Percentiles rank a stretch among this genome's conserved stretches.
Evolutionary conservation across 2,797 vertebrate species (phyloP).

Genomic region (Poeciliopsis paucimaculata): DNA sequence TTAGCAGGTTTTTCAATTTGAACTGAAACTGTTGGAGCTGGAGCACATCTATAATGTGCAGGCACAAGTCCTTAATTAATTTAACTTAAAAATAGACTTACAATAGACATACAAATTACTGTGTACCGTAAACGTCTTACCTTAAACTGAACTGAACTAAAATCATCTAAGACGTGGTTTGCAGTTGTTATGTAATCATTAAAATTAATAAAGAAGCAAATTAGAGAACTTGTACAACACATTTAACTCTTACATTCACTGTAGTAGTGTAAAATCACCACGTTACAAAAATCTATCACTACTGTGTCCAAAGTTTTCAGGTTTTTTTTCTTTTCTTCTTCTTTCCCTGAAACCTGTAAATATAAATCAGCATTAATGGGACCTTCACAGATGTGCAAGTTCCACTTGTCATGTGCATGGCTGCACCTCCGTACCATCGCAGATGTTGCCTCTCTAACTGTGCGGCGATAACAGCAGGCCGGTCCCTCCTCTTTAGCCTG

Average conservation of each 20-base stretch:
- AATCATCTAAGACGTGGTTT: background rate
- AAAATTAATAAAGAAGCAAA: background rate
- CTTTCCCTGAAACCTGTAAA: background rate
- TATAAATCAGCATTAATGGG: conserved; percentile 1
- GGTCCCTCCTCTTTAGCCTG: conserved; percentile 1
- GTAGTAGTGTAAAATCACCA: background rate
- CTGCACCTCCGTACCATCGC: background rate
- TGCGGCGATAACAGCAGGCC: background rate
- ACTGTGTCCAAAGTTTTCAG: background rate
- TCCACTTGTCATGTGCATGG: conserved; percentile 1
- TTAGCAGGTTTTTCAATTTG: background rate
- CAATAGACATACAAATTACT: background rate
- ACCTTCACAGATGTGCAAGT: conserved; percentile 1
- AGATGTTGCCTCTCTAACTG: conserved; percentile 6
- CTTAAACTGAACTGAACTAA: too few species aligned
- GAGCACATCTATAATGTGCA: background rate
- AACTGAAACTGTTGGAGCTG: background rate
- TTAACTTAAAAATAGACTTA: too few species aligned
- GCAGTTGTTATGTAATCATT: background rate
- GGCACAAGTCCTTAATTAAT: background rate
- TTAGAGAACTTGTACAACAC: background rate
- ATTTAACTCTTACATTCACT: background rate
- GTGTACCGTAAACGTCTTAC: background rate
- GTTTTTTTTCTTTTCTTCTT: background rate
- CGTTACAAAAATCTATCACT: background rate